These are phyloP conservation scores for Phthorimaea operculella DNA, from an alignment of 1,140 invertebrate species.

Conservation along the genomic window DNA sequence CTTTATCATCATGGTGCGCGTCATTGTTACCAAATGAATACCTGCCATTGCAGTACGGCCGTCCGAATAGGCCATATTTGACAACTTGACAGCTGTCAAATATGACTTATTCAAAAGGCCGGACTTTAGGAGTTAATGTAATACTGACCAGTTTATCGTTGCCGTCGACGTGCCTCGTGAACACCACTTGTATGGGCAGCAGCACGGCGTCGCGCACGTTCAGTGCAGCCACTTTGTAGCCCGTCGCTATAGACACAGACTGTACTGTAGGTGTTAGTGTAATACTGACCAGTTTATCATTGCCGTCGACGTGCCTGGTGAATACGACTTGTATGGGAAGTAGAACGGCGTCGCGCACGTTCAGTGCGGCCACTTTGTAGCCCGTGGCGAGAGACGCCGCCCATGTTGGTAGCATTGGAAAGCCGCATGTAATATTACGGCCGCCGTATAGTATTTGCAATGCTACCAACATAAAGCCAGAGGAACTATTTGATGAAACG, in stretches of 20 bases:
- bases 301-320: conserved; percentile 82
- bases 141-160: conserved; percentile 71
- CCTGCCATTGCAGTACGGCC: too few species aligned
- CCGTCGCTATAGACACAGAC: conserved; percentile 82
- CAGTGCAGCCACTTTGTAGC: conserved; percentile 97
- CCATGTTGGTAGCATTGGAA: conserved; percentile 33
- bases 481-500: too few species aligned
- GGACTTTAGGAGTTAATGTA: too few species aligned
- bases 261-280: too few species aligned
- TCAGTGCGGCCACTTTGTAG: conserved; percentile 95
- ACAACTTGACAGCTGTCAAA: too few species aligned
- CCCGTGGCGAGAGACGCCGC: conserved; percentile 83
- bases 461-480: too few species aligned
- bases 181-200: conserved; percentile 93
- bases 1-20: too few species aligned
- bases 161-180: conserved; percentile 85
- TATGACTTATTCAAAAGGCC: too few species aligned
- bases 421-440: too few species aligned
- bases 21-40: too few species aligned
- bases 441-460: too few species aligned
- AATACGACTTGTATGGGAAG: conserved; percentile 95
- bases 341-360: conserved; percentile 93
- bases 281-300: conserved; percentile 73
- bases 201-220: conserved; percentile 95
- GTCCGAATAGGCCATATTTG: too few species aligned